Evolutionary conservation across 2,888 invertebrate species (phyloP), one percentile per base, ranked within the genome.

Genomic region (Cosmia trapezina): DNA sequence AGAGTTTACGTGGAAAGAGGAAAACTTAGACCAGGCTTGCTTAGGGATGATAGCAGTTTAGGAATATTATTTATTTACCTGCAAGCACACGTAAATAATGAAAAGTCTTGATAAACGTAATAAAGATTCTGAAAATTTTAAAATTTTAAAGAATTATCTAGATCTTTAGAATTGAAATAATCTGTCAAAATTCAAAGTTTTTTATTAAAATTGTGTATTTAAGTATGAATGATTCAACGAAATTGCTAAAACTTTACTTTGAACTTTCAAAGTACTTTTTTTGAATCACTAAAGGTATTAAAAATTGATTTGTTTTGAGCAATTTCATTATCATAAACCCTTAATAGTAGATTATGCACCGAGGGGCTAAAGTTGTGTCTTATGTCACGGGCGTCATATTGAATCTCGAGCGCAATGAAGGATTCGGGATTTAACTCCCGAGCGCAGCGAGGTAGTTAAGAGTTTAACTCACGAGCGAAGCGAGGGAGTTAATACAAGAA

Each of bases 1-100:
- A 78, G 82, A 76, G 86, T 87, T 89, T 89, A 86, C 64, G 67
- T 64, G 69, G 77, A 83, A 71, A 17, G 33, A 57, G 70, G 63
- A 54, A 76, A 82, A 76, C 51, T 78, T 77, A 57, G 60, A 53
- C 54, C 33, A 74, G 53, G 33, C 33, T 65, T 74, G 64, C 61
- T 60, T 66, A 70, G 43, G 53, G 64, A 73, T 78, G 69, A 74
- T 65, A 74, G 68, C 51, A 59, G 54, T 45, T 47, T 45, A 49
- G 12, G 54, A 9, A 56, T 51, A 64, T 64, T 57, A 56, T 66
- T 54, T 76, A 71, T 76, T 63, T 71, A 60, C 28, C 11, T 56
- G n/a, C 17, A 33, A 64, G 41, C 33, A 19, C 4, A 64, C 4
- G 2, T 22, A 62, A 22, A 28, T 0, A 57, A 57, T 28, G 19